A percentile compares a stretch with the other conserved stretches of the same genome.
phyloP scores from a whole-genome alignment of 2,797 vertebrate genomes.

The Enteromius anoplus region DNA sequence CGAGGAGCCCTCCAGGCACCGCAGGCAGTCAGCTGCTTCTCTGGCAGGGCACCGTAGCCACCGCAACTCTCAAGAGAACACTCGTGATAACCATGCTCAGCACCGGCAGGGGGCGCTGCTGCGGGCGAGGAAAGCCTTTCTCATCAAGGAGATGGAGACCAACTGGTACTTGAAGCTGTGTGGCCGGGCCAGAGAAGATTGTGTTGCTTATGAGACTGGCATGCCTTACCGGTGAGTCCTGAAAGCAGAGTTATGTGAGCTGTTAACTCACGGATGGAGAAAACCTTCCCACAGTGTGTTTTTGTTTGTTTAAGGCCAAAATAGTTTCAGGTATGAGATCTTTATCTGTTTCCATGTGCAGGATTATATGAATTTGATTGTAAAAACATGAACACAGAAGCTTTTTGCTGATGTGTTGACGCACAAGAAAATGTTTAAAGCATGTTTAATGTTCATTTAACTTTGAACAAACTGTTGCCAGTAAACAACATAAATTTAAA shows the following conservation, averaged over 20 bases:
- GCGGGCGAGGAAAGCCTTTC: constrained; percentile 74
- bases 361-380: neutral
- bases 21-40: constrained; percentile 83
- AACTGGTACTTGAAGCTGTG: constrained; percentile 90
- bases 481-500: too few species aligned
- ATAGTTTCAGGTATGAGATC: neutral
- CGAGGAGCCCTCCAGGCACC: constrained; percentile 76
- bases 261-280: neutral
- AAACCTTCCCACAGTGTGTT: neutral
- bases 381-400: neutral
- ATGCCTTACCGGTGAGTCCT: constrained; percentile 93
- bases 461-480: too few species aligned
- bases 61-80: constrained; percentile 77
- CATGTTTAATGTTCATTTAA: too few species aligned
- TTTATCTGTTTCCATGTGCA: neutral
- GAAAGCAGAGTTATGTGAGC: constrained; percentile 2
- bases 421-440: neutral
- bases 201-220: constrained; percentile 82
- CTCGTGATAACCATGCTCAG: constrained; percentile 71
- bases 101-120: constrained; percentile 74
- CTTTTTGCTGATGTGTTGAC: neutral
- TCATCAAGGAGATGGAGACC: constrained; percentile 89
- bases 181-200: constrained; percentile 84
- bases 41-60: constrained; percentile 70
- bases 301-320: neutral